Base-by-base conservation (phyloP, 2,113 vertebrate genomes). In the Misgurnus anguillicaudatus region DNA sequence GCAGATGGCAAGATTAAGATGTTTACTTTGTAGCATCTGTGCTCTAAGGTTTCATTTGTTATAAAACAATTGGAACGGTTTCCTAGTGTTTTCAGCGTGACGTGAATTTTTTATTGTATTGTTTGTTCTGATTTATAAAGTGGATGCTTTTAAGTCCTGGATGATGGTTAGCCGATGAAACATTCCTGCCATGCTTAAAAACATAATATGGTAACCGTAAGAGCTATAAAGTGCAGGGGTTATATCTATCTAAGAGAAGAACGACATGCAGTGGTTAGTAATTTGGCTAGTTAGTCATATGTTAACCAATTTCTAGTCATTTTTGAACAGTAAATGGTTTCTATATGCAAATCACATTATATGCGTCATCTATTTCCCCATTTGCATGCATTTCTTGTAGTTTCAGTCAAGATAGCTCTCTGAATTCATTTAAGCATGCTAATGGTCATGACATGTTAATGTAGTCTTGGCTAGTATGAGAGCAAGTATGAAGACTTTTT, bases 121-220 rank as follows among this genome's bases (percentile, higher is more conserved):
- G 19, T 68, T 67, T 68, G 24, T 70, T 70, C 16, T 70, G 21
- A 70, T 38, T n/a, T 70, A n/a, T 51, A 38, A 38, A 69, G 38
- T 4, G 1, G 67, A 53, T 36, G 6, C 47, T 70, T 70, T 8
- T 17, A 6, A 17, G 14, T n/a, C 14, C 6, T 6, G 51, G 51
- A 53, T n/a, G 51, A 55, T 55, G 51, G 17, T n/a, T 6, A 6
- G 51, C 6, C 13, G 6, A 45, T 45, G 10, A 2, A 45, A 6
- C 42, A 17, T 55, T n/a, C 5, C 48, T 21, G 51, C 14, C 10
- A 1, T 72, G 51, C 68, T n/a, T n/a, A 53, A 55, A 17, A 19
- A 38, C 31, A n/a, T 51, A n/a, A 2, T 21, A 5, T 53, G 5
- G 51, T 53, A 16, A 4, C 51, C 1, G 24, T 31, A 31, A 31